A percentile compares a stretch with the other conserved stretches of the same genome.
phyloP scores from a whole-genome alignment of 92 coral and sea anemone genomes.

The Epizoanthus stellaris region DNA sequence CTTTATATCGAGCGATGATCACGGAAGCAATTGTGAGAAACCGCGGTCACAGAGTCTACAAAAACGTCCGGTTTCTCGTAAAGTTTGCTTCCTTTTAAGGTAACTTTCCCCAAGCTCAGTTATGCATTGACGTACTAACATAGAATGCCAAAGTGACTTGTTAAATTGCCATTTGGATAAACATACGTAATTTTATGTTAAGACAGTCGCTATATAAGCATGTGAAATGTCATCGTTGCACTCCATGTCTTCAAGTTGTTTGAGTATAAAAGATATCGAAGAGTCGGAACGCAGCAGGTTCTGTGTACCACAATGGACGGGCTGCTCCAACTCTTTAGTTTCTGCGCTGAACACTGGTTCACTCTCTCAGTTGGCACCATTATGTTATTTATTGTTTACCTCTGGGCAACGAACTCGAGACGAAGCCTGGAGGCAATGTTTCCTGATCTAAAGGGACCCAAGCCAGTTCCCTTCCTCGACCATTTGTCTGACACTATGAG shows the following conservation, averaged over 20 bases:
- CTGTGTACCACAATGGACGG: background rate
- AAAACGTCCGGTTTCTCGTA: too few relatives aligned
- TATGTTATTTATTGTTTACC: background rate
- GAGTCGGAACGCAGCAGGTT: background rate
- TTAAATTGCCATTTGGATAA: background rate
- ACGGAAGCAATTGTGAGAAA: background rate
- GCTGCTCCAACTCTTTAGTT: background rate
- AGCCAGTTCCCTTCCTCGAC: conserved; percentile 70
- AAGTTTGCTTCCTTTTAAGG: conserved; percentile 7
- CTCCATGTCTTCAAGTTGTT: background rate
- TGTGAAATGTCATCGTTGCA: background rate
- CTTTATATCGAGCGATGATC: background rate
- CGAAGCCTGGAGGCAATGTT: conserved; percentile 49
- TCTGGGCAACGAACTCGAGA: conserved; percentile 14
- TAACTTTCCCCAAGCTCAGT: background rate
- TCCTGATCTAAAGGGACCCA: conserved; percentile 68
- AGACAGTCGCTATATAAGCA: background rate
- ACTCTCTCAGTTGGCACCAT: background rate
- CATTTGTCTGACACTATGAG: conserved; percentile 35
- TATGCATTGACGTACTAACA: background rate
- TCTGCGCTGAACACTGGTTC: background rate
- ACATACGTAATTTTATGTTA: background rate
- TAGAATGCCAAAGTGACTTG: too few relatives aligned
- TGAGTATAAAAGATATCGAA: background rate
- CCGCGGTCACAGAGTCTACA: too few relatives aligned